A percentile compares a stretch with the other conserved stretches of the same genome.
phyloP scores from a whole-genome alignment of 2,113 vertebrate genomes.

The Caranx ignobilis region DNA sequence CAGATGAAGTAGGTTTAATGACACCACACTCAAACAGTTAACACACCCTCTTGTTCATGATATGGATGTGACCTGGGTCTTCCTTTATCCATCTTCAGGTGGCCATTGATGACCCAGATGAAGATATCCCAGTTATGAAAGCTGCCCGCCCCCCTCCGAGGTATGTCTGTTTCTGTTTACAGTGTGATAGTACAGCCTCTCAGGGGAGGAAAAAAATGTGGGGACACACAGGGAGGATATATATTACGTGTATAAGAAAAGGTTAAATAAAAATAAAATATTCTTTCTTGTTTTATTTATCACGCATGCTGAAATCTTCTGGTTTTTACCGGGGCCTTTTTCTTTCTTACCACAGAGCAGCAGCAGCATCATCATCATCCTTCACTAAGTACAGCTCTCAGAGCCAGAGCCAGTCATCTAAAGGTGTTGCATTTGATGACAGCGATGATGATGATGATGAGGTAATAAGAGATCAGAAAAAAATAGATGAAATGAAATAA shows the following conservation, averaged over 20 bases:
- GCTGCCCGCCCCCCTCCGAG: slow-evolving; percentile 38
- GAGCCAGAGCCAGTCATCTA: slow-evolving; percentile 86
- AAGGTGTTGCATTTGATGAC: slow-evolving; percentile 88
- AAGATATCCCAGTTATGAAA: slow-evolving; percentile 67
- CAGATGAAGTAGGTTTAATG: slow-evolving; percentile 60
- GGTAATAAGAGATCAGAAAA: slow-evolving; percentile 72
- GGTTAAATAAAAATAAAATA: not conserved
- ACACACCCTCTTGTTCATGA: not conserved
- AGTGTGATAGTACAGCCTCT: not conserved
- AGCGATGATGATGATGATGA: slow-evolving; percentile 84
- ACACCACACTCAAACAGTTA: slow-evolving; percentile 22
- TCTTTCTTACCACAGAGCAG: slow-evolving; percentile 33
- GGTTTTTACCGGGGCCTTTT: not conserved
- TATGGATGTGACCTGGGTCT: not conserved
- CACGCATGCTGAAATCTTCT: not conserved
- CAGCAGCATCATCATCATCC: slow-evolving; percentile 44
- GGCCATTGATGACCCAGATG: slow-evolving; percentile 77
- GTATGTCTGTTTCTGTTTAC: slow-evolving; percentile 40
- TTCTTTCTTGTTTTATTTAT: not conserved
- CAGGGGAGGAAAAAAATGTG: not conserved
- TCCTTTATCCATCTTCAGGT: slow-evolving; percentile 48
- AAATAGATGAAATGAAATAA: not conserved
- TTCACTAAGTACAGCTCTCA: slow-evolving; percentile 84
- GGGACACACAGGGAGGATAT: not conserved
- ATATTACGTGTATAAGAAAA: too few species aligned